phyloP scores from a whole-genome alignment of 2,113 vertebrate genomes.

The Gavialis gangeticus region DNA sequence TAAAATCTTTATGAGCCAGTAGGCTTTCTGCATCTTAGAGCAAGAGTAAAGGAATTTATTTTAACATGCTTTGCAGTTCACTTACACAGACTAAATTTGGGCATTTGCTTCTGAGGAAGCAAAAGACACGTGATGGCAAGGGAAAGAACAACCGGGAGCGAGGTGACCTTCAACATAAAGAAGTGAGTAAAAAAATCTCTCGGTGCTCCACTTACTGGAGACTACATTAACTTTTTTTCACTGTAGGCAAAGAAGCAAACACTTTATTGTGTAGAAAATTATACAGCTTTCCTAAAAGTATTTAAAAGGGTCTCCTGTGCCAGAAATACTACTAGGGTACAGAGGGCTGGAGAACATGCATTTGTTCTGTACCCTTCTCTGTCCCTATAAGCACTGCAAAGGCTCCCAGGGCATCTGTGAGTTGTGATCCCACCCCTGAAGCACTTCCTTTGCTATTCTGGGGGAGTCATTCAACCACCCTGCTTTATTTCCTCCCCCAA shows the following conservation, averaged over 20 bases:
- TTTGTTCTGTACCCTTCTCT: rapidly evolving
- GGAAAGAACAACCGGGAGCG: not conserved
- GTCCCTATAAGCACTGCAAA: not conserved
- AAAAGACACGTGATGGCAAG: not conserved
- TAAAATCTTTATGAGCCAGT: not conserved
- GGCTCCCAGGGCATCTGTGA: not conserved
- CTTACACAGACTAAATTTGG: not conserved
- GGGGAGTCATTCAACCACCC: not conserved
- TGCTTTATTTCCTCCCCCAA: not conserved
- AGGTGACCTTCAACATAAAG: not conserved
- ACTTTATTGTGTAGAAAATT: not conserved
- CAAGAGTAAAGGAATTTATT: not conserved
- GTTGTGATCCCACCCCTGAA: not conserved
- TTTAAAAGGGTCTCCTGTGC: not conserved
- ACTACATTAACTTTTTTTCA: not conserved
- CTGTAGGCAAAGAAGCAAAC: not conserved
- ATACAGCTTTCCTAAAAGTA: not conserved
- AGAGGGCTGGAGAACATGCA: rapidly evolving
- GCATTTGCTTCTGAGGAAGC: not conserved
- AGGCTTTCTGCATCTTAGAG: not conserved
- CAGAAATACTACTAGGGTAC: not conserved
- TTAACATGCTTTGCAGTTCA: not conserved
- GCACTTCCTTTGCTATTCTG: not conserved
- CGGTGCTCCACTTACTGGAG: not conserved
- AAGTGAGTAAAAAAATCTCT: not conserved